Evolutionary conservation across 2,797 vertebrate genomes (phyloP), one percentile per base, ranked within the genome.

Genomic region (Delichon dasypus): DNA sequence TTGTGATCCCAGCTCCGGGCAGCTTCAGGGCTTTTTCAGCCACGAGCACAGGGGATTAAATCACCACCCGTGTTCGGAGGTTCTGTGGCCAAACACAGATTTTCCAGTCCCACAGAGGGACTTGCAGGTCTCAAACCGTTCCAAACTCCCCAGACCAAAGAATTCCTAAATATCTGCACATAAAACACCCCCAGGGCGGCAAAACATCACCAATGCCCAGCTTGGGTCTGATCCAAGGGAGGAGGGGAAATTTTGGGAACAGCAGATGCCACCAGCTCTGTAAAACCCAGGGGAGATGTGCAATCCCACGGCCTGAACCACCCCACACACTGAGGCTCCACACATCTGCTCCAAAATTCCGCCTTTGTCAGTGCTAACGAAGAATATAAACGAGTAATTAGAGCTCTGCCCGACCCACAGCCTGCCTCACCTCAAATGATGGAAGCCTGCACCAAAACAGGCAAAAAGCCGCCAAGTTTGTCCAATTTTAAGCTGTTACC

Each of bases 241-340:
- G 29, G 20, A 47, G 29, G 29, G 10, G 26, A 4, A 27, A 38
- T 23, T 40, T 0, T 73, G 53, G 45, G 30, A 42, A 3, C 4
- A 54, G 20, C 1, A 48, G 58, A 23, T 16, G 7, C 7, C 58
- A 16, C 14, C 12, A 36, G 12, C 5, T 73, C 18, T 20, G 19
- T 2, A 38, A 5, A 27, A 17, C 3, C 3, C 47, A 10, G 30
- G 0, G 22, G 8, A 81, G 29, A 26, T 4, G 3, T 42, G 13
- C 8, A 13, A 29, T 1, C 10, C 32, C 44, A 17, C 1, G 2
- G 8, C 0, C 45, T 44, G 38, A 38, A 38, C 11, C 38, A 38
- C 11, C 38, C 38, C 38, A 12, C 38, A 38, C 38, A 38, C 38
- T 38, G 23, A 66, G 23, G 38, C 7, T 11, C 7, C 27, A 53